Evolutionary conservation across 2,113 vertebrate genomes (phyloP).

Genomic region (Microcebus murinus): DNA sequence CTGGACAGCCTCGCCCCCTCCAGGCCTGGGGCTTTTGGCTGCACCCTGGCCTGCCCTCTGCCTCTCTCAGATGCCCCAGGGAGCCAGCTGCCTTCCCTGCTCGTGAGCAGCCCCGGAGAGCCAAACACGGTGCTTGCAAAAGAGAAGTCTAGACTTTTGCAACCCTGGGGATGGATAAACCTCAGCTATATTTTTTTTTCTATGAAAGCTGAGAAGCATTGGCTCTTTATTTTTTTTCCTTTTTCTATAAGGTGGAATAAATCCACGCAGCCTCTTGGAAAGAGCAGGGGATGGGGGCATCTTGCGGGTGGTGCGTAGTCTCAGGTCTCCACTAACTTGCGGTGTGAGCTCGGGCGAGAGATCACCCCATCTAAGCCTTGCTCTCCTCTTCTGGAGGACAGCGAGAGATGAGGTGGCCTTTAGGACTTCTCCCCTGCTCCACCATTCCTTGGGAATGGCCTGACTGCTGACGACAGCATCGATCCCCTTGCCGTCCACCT

Average conservation of each 20-base stretch:
- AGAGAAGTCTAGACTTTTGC: slow-evolving; percentile 65
- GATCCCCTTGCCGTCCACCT: background rate
- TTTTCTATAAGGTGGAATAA: background rate
- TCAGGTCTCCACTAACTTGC: background rate
- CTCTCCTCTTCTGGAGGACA: background rate
- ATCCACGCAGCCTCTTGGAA: background rate
- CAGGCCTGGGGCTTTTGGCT: background rate
- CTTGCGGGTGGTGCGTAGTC: too few species aligned
- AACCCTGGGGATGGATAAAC: slow-evolving; percentile 34
- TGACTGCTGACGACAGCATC: background rate
- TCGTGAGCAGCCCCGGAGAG: background rate
- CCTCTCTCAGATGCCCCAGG: background rate
- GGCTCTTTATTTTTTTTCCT: background rate
- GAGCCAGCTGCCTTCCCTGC: background rate
- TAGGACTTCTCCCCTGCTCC: background rate
- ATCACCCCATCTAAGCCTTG: fast-evolving
- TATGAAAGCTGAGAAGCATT: background rate
- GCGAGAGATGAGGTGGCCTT: background rate
- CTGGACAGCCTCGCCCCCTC: background rate
- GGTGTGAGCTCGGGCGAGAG: background rate
- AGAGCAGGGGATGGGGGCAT: background rate
- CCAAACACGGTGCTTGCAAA: slow-evolving; percentile 35
- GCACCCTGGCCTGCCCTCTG: background rate
- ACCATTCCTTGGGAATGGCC: background rate
- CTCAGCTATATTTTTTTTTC: background rate